Conservation (phyloP, 2,888 invertebrate species). For the Ceriagrion tenellum region DNA sequence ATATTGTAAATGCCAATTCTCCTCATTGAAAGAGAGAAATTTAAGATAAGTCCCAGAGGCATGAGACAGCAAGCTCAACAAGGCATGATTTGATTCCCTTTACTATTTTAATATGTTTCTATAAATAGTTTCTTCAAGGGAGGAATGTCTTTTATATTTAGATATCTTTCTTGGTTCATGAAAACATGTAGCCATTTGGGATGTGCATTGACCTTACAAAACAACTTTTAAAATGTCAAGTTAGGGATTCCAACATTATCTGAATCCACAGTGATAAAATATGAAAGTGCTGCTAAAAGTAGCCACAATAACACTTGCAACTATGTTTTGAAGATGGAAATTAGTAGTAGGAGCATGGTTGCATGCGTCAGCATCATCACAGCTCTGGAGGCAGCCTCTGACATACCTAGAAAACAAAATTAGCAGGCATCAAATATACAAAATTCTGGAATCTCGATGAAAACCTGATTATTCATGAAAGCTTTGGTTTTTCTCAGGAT, state of each 20-base stretch:
- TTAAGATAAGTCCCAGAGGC: background rate
- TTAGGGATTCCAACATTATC: conserved; percentile 41
- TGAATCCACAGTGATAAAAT: conserved; percentile 3
- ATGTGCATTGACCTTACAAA: background rate
- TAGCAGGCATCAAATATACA: background rate
- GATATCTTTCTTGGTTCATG: background rate
- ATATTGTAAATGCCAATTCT: background rate
- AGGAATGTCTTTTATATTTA: conserved; percentile 25
- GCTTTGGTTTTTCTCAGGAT: too few relatives aligned
- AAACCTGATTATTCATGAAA: too few relatives aligned
- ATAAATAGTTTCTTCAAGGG: conserved; percentile 35
- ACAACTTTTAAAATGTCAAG: background rate
- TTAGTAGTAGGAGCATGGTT: conserved; percentile 78
- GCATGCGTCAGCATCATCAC: conserved; percentile 95
- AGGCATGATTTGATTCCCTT: conserved; percentile 18
- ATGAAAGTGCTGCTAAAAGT: background rate
- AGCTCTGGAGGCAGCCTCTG: conserved; percentile 95
- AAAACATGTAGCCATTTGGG: background rate
- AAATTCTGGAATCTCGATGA: too few relatives aligned
- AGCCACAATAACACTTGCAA: background rate
- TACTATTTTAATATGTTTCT: background rate
- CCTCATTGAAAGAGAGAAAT: background rate
- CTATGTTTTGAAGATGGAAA: background rate
- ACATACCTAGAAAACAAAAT: conserved; percentile 84
- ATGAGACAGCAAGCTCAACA: conserved; percentile 4